Evolutionary conservation across 2,113 vertebrate genomes (phyloP), one percentile per base, ranked within the genome.

Genomic region (Scortum barcoo): DNA sequence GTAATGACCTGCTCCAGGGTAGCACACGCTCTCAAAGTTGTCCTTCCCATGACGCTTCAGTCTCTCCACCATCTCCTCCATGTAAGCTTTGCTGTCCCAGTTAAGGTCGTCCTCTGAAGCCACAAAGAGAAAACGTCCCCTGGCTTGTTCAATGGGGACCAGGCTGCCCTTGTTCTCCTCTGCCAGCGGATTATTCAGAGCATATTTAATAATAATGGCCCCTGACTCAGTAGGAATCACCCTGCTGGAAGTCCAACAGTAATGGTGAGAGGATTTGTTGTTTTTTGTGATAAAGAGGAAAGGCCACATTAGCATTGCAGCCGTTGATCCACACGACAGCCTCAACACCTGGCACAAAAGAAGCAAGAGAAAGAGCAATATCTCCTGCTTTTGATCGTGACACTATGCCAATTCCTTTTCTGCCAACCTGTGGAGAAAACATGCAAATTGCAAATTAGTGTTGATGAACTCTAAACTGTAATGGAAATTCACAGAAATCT

Each of bases 61-160:
- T 77, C 91, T 87, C 36, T 89, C 87, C 72, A 88, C 89, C 67
- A 93, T 83, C 53, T 91, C 60, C 0, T 2, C 86, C 80, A 92
- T 40, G 28, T 85, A 96, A 0, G 78, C 26, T 9, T 88, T 87
- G 76, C 94, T 96, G 81, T 95, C 93, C 95, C 92, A 96, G 91
- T 93, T 95, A 14, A 7, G 90, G 88, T 96, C 96, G 51, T 96
- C 95, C 75, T 91, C 89, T 0, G 95, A 90, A 0, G 61, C 92
- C 14, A 93, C 61, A n/a, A 96, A 93, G 2, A 97, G 95, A 84
- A 96, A 94, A 16, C 79, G 92, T 16, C 92, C 92, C 1, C 1
- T 53, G 6, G 95, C 95, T n/a, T 11, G 90, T 84, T 96, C 95
- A 10, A 95, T 28, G 0, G 96, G 96, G 75, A 97, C 74, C 70